Conservation (phyloP, 2,797 vertebrate species). For the Fistularia tabacaria region DNA sequence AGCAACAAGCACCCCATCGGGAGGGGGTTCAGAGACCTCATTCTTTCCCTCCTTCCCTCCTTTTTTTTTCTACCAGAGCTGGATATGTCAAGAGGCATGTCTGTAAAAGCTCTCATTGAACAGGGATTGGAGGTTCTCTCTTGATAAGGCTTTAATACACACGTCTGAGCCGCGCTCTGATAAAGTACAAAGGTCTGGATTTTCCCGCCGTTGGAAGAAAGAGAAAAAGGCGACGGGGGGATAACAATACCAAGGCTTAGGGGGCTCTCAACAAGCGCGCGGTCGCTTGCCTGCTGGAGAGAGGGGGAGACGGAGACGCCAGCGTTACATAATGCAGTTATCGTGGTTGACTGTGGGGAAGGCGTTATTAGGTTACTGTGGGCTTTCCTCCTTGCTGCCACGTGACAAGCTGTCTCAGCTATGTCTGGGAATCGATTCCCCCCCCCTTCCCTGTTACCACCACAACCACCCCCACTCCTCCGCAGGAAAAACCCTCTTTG, state of each 20-base stretch:
- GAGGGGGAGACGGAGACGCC: not conserved
- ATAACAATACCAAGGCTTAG: not conserved
- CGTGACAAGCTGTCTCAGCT: conserved; percentile 44
- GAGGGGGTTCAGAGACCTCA: conserved; percentile 17
- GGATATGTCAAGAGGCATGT: conserved; percentile 57
- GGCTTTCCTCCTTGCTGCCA: conserved; percentile 60
- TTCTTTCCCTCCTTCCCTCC: too few species aligned
- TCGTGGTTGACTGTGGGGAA: conserved; percentile 37
- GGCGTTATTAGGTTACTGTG: conserved; percentile 56
- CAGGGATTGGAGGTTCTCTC: conserved; percentile 55
- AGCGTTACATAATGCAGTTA: conserved; percentile 53
- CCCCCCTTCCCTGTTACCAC: conserved; percentile 36
- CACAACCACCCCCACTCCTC: not conserved
- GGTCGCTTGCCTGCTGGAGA: too few species aligned
- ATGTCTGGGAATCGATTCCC: conserved; percentile 59
- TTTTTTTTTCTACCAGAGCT: conserved; percentile 25
- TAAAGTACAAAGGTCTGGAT: conserved; percentile 60
- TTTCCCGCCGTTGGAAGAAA: conserved; percentile 28
- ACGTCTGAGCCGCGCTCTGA: conserved; percentile 41
- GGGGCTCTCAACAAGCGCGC: too few species aligned
- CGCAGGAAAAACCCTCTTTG: conserved; percentile 19
- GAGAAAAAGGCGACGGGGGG: not conserved
- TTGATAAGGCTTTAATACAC: conserved; percentile 61
- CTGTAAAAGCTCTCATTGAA: conserved; percentile 52
- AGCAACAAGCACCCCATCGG: conserved; percentile 23